phyloP scores from a whole-genome alignment of 1,140 invertebrate species.

The Andricus grossulariae region DNA sequence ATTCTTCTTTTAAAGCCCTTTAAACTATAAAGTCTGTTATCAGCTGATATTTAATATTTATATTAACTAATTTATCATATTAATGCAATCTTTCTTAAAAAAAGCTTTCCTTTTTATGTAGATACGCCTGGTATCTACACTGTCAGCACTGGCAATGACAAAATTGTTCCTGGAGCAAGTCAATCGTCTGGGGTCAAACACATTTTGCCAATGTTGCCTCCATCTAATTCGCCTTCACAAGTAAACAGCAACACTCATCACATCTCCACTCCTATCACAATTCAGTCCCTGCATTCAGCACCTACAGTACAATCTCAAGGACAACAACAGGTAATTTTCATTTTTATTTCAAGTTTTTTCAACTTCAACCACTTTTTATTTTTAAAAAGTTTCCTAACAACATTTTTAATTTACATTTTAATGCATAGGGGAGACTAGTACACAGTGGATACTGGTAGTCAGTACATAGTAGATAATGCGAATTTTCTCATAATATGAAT shows the following conservation, averaged over 20 bases:
- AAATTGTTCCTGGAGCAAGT: slow-evolving; percentile 53
- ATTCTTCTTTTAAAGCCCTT: no score
- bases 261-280: slow-evolving; percentile 70
- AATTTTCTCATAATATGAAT: no score
- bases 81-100: not conserved
- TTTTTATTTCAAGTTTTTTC: no score
- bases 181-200: slow-evolving; percentile 62
- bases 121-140: slow-evolving; percentile 66
- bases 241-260: slow-evolving; percentile 67
- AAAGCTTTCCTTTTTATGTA: slow-evolving; percentile 41
- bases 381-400: no score
- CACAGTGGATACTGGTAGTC: no score
- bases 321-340: slow-evolving; percentile 58
- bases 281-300: slow-evolving; percentile 65
- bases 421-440: no score
- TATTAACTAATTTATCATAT: no score
- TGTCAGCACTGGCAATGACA: slow-evolving; percentile 62
- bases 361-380: no score
- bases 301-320: slow-evolving; percentile 71
- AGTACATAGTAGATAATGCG: no score
- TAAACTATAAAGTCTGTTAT: no score
- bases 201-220: slow-evolving; percentile 65
- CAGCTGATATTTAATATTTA: no score
- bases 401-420: no score
- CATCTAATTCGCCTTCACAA: slow-evolving; percentile 60